A percentile compares a stretch with the other conserved stretches of the same genome.
Conservation (phyloP, 37 sponge, comb jelly and placozoan species). For the Oscarella lobularis region DNA sequence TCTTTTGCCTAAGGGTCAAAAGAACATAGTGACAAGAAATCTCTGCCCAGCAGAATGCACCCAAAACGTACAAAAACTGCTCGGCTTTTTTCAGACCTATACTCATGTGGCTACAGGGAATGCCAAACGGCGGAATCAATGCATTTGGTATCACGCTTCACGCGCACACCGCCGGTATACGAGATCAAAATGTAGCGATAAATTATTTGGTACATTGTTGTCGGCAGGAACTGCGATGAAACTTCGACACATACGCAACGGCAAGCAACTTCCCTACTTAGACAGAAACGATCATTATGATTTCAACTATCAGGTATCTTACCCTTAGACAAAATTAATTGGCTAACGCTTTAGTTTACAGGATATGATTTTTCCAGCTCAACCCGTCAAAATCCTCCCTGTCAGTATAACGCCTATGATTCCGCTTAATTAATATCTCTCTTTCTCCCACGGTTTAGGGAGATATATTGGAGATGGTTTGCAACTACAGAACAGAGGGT, state of each 20-base stretch:
- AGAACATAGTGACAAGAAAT: background rate
- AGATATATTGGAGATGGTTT: background rate
- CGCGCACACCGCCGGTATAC: background rate
- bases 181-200: background rate
- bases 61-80: background rate
- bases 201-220: background rate
- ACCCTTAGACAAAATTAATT: background rate
- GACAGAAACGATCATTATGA: background rate
- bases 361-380: background rate
- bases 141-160: background rate
- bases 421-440: background rate
- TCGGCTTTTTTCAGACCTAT: too few species aligned
- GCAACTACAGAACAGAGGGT: background rate
- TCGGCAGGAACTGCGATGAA: background rate
- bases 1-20: background rate
- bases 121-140: background rate
- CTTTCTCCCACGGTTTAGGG: background rate
- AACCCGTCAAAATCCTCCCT: background rate
- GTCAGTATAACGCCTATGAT: background rate
- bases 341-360: background rate
- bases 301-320: slow-evolving; percentile 1
- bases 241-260: background rate
- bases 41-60: background rate
- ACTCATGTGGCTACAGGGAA: background rate
- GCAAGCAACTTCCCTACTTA: background rate